Percentiles rank a stretch among this genome's conserved stretches.
Evolutionary conservation across 2,888 invertebrate species (phyloP).

Genomic region (Harpalus rufipes): DNA sequence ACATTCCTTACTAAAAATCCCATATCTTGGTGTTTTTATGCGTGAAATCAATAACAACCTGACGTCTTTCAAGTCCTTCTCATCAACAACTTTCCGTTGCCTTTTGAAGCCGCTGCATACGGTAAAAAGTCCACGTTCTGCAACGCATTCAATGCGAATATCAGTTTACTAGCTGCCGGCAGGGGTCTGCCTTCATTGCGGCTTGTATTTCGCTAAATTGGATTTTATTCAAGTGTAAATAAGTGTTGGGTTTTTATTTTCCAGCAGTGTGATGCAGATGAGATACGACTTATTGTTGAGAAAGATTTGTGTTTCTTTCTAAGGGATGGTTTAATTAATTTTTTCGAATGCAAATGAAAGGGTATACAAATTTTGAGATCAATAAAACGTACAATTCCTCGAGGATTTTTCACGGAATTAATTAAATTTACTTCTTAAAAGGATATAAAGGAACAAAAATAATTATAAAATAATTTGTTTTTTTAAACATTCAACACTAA

Average conservation of each 20-base stretch:
- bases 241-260: constrained; percentile 51
- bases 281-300: constrained; percentile 18
- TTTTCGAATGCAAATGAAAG: constrained; percentile 25
- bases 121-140: neutral
- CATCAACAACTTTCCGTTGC: too few species aligned
- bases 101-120: too few species aligned
- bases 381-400: neutral
- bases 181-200: constrained; percentile 39
- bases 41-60: too few species aligned
- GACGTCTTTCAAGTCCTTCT: too few species aligned
- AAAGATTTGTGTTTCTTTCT: constrained; percentile 16
- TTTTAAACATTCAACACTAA: too few species aligned
- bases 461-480: too few species aligned
- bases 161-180: constrained; percentile 45
- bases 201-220: constrained; percentile 64
- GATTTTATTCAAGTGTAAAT: constrained; percentile 62
- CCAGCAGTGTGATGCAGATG: neutral
- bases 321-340: constrained; percentile 38
- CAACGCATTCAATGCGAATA: constrained; percentile 39
- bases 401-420: neutral
- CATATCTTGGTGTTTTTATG: too few species aligned
- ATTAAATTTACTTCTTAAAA: neutral
- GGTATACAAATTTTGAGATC: neutral
- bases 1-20: too few species aligned
- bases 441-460: neutral